These are phyloP conservation scores for Chromis chromis DNA, from an alignment of 2,797 vertebrate genomes.

Conservation along the genomic window DNA sequence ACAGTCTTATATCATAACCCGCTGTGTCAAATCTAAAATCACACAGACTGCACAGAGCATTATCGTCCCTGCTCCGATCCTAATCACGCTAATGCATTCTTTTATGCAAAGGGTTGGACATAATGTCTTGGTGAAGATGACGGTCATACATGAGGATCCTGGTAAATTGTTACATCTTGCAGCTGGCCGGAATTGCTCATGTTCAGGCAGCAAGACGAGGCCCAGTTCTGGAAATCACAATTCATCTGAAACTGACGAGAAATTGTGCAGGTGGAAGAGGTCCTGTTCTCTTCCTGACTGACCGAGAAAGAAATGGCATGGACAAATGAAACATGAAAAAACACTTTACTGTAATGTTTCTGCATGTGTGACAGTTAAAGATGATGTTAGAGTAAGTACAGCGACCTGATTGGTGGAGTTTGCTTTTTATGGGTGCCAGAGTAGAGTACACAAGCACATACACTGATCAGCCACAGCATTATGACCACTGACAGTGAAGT, in stretches of 20 bases:
- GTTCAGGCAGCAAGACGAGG: slow-evolving; percentile 2
- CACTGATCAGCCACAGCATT: no score
- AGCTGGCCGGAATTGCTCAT: slow-evolving; percentile 6
- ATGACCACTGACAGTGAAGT: no score
- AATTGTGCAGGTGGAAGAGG: background rate
- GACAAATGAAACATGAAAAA: background rate
- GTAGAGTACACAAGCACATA: background rate
- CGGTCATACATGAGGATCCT: slow-evolving; percentile 25
- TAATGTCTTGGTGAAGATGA: slow-evolving; percentile 35
- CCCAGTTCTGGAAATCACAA: slow-evolving; percentile 3
- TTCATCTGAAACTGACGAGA: slow-evolving; percentile 15
- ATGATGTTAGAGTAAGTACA: background rate
- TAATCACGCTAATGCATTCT: slow-evolving; percentile 59
- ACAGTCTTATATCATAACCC: slow-evolving; percentile 64
- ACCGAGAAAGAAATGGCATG: background rate
- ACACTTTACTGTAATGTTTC: slow-evolving; percentile 3
- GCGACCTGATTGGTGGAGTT: background rate
- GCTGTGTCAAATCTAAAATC: slow-evolving; percentile 66
- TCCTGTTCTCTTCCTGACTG: background rate
- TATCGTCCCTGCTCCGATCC: slow-evolving; percentile 43
- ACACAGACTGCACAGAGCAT: slow-evolving; percentile 34
- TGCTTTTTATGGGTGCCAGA: slow-evolving; percentile 13
- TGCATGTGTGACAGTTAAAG: slow-evolving; percentile 10
- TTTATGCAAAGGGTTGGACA: slow-evolving; percentile 52
- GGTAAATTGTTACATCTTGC: slow-evolving; percentile 32